Conservation (phyloP, 2,888 invertebrate genomes). For the Hetaerina titia region DNA sequence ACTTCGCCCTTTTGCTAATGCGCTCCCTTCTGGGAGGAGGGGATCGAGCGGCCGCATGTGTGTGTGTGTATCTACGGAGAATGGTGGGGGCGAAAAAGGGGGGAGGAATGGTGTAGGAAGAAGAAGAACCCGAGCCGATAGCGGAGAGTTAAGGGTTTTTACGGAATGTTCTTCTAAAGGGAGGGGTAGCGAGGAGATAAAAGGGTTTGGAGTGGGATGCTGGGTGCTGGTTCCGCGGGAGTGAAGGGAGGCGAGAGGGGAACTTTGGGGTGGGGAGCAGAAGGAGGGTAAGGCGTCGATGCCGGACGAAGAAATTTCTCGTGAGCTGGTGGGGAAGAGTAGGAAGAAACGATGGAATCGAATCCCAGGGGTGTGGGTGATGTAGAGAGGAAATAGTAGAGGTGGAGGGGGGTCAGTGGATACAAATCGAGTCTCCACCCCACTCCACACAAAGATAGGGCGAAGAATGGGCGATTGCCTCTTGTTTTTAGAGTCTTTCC, state of each 20-base stretch:
- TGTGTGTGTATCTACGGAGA: background rate
- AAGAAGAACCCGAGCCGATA: background rate
- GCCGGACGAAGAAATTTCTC: too few relatives aligned
- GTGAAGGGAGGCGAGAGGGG: too few relatives aligned
- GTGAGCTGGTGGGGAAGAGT: too few relatives aligned
- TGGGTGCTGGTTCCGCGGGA: too few relatives aligned
- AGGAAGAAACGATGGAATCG: too few relatives aligned
- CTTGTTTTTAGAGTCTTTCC: background rate
- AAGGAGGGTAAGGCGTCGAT: too few relatives aligned
- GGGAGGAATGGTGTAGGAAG: background rate
- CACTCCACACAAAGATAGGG: background rate
- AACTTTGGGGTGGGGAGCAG: too few relatives aligned
- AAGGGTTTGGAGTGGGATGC: background rate
- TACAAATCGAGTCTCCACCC: background rate
- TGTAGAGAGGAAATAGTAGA: too few relatives aligned
- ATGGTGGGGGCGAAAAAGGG: background rate
- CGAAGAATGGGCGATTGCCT: background rate
- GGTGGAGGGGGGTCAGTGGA: background rate
- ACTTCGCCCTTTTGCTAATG: conserved; percentile 4
- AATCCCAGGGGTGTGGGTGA: too few relatives aligned
- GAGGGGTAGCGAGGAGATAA: background rate
- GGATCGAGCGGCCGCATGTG: background rate
- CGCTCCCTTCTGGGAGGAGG: background rate
- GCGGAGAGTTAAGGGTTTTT: background rate
- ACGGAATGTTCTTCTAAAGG: background rate